Conservation (phyloP, 2,113 vertebrate genomes). For the Cichladusa arquata region DNA sequence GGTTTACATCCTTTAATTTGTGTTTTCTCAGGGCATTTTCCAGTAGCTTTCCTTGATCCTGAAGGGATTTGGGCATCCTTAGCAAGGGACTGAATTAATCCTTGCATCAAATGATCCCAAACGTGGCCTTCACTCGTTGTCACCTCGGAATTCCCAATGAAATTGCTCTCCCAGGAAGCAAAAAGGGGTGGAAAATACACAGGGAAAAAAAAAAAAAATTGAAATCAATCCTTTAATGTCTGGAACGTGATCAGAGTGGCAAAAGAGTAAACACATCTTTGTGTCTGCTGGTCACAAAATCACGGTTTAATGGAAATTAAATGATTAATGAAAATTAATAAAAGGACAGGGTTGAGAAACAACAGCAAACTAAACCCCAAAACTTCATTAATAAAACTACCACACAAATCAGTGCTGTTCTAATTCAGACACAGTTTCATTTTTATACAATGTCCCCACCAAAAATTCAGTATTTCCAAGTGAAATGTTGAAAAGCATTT, state of each 20-base stretch:
- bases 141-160: neutral
- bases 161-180: neutral
- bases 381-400: neutral
- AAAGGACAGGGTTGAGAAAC: neutral
- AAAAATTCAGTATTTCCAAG: neutral
- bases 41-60: slow-evolving; percentile 9
- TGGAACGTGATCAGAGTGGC: neutral
- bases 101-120: neutral
- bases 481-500: neutral
- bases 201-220: neutral
- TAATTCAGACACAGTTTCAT: neutral
- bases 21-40: slow-evolving; percentile 28
- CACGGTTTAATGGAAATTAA: neutral
- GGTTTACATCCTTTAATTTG: slow-evolving; percentile 47
- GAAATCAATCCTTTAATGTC: neutral
- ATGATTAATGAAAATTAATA: neutral
- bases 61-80: slow-evolving; percentile 17
- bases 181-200: neutral
- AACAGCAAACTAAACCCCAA: neutral
- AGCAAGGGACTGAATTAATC: slow-evolving; percentile 10
- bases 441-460: neutral
- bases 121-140: neutral
- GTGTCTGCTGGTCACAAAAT: neutral
- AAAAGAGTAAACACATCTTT: neutral
- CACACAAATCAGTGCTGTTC: neutral